Evolutionary conservation across 2,113 vertebrate species (phyloP).

Genomic region (Panthera uncia): DNA sequence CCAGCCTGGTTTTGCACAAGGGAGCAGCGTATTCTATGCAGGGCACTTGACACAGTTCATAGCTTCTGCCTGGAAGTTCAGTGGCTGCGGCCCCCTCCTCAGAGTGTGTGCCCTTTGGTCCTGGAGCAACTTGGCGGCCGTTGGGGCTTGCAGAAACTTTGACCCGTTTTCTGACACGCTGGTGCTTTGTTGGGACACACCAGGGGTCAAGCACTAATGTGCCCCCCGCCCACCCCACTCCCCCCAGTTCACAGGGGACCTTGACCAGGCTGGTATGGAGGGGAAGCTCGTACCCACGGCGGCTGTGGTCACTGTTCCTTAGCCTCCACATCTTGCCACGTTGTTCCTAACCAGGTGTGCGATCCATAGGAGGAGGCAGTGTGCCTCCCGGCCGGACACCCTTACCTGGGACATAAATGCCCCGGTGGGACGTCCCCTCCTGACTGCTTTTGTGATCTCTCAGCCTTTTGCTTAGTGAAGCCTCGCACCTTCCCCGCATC

Average conservation of each 20-base stretch:
- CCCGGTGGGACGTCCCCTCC: accelerated
- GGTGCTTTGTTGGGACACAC: neutral
- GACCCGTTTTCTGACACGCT: neutral
- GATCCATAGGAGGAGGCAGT: no score
- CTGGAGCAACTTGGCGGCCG: neutral
- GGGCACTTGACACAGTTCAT: neutral
- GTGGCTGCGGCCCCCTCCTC: neutral
- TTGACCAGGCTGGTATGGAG: accelerated
- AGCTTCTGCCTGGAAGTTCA: neutral
- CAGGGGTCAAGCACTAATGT: no score
- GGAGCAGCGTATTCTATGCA: neutral
- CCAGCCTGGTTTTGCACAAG: neutral
- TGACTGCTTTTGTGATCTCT: neutral
- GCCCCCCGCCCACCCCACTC: no score
- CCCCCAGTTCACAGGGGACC: neutral
- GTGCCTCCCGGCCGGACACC: neutral
- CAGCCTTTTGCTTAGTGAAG: neutral
- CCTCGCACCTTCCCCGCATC: neutral
- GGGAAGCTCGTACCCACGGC: accelerated
- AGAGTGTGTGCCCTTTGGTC: neutral
- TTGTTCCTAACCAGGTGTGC: accelerated
- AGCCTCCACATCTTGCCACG: neutral
- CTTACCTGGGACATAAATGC: neutral
- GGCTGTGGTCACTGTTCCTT: no score
- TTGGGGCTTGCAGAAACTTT: neutral